Base-by-base conservation (phyloP, 2,113 vertebrate species). In the Gorsachius goisagi region DNA sequence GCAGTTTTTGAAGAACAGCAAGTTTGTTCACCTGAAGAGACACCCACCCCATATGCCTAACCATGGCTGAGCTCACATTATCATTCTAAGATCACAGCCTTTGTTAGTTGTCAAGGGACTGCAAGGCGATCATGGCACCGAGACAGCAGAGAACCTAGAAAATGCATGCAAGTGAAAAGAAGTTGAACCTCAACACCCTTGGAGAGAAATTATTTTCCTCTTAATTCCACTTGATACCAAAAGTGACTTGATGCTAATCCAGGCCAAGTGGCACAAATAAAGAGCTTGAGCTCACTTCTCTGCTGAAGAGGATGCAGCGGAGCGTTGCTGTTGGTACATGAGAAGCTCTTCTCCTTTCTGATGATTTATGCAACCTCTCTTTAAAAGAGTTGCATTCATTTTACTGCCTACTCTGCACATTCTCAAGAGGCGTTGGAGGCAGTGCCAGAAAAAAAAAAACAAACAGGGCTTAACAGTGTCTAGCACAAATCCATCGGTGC, bases 351-450 rank as follows among this genome's bases (percentile, higher is more conserved):
- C 86, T 97, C 78, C 93, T 97, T 97, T 96, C 96, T 93, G 90
- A 96, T 94, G 89, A 97, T 98, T 98, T 98, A 96, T 63, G 35
- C 96, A 98, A 97, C 94, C 93, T 97, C 21, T 3, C 41, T 87
- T 94, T 96, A 82, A 72, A 72, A 74, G 95, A 60, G 86, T 85
- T 93, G 62, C 91, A 64, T 94, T 91, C 58, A 69, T 89, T 93
- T 97, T 96, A 96, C 89, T 97, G 96, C 97, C 90, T 94, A 95
- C 94, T 97, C 95, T 87, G 96, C 96, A 97, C 94, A 97, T 97
- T 96, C 96, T 96, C 95, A 76, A 87, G 84, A 95, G 55, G 95
- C 94, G 94, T 97, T 96, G 96, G 84, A 97, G 95, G 56, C 80
- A 82, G 91, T 95, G 96, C 96, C 97, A 97, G 76, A 89, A 93